Conservation (phyloP, 2,797 vertebrate species). For the Chelmon rostratus region DNA sequence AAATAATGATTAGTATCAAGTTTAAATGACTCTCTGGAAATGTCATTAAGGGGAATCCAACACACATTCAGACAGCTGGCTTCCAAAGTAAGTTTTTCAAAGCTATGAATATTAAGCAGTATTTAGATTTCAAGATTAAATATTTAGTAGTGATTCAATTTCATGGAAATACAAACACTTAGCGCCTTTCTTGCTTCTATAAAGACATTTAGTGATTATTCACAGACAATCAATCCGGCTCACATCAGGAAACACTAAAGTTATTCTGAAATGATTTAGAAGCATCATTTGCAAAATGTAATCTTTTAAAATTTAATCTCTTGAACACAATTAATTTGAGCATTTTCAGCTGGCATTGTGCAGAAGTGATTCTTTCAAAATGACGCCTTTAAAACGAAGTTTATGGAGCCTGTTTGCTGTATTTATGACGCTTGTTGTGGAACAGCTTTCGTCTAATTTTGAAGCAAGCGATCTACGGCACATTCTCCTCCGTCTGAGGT, state of each 20-base stretch:
- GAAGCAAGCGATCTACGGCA: background rate
- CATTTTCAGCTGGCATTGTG: background rate
- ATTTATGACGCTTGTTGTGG: slow-evolving; percentile 1
- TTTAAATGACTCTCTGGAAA: background rate
- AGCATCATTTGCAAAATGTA: background rate
- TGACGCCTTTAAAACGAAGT: background rate
- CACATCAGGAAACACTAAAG: background rate
- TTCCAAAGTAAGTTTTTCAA: background rate
- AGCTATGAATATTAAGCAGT: background rate
- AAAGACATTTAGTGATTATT: background rate
- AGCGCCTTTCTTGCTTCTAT: background rate
- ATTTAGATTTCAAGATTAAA: background rate
- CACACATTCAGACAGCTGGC: background rate
- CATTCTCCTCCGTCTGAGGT: slow-evolving; percentile 1
- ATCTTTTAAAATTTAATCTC: background rate
- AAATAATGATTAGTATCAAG: background rate
- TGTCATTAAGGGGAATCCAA: background rate
- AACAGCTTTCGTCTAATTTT: slow-evolving; percentile 27
- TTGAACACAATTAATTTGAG: background rate
- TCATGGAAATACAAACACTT: background rate
- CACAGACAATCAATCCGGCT: background rate
- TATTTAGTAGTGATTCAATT: background rate
- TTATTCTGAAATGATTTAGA: background rate
- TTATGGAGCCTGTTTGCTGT: background rate
- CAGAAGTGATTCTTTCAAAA: background rate